Conservation (phyloP, 2,113 vertebrate genomes). For the Egretta garzetta region DNA sequence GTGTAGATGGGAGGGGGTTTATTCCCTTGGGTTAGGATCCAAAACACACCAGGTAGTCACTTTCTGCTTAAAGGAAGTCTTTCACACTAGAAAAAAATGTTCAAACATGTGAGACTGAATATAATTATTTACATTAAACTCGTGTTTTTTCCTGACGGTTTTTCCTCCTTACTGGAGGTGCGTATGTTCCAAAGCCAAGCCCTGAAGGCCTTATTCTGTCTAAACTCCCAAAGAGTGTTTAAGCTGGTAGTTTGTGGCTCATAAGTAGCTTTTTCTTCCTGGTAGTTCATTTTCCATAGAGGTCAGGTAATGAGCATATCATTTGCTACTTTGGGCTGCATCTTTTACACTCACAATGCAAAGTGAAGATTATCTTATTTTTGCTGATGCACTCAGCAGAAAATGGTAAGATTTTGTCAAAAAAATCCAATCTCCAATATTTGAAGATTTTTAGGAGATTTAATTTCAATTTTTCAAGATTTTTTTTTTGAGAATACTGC, state of each 20-base stretch:
- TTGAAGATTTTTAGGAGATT: background rate
- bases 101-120: background rate
- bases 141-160: background rate
- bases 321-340: background rate
- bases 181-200: conserved; percentile 34
- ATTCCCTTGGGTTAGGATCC: background rate
- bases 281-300: background rate
- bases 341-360: background rate
- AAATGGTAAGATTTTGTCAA: background rate
- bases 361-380: background rate
- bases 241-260: background rate
- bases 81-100: background rate
- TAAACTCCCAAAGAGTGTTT: background rate
- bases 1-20: background rate
- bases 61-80: conserved; percentile 33
- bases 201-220: conserved; percentile 1
- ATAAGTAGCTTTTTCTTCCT: conserved; percentile 19
- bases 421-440: background rate
- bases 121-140: conserved; percentile 36
- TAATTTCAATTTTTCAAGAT: background rate
- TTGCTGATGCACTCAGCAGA: background rate
- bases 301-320: background rate
- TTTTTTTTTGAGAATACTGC: background rate
- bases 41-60: background rate
- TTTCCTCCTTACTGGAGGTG: background rate